Percentiles rank a stretch among this genome's conserved stretches.
These are phyloP conservation scores for Melanerpes formicivorus DNA, from an alignment of 2,113 vertebrate species.

Conservation along the genomic window DNA sequence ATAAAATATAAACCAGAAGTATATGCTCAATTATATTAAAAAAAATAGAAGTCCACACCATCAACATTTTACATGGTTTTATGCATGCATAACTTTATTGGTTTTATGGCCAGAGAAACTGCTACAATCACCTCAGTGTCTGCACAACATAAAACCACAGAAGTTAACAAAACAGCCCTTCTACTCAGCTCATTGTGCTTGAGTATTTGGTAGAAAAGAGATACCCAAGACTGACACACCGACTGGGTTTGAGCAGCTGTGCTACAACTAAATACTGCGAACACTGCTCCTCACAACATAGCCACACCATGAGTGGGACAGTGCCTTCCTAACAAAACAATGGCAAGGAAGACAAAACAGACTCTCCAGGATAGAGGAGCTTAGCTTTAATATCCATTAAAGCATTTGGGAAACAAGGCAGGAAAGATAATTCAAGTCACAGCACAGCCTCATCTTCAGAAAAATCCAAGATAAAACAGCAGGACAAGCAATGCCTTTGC, in stretches of 20 bases:
- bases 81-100: not conserved
- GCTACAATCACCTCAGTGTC: not conserved
- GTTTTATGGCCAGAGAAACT: not conserved
- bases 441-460: not conserved
- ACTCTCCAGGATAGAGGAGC: not conserved
- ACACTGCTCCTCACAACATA: not conserved
- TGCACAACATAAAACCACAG: not conserved
- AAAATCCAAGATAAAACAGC: not conserved
- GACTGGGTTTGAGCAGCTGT: not conserved
- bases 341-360: not conserved
- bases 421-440: not conserved
- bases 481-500: not conserved
- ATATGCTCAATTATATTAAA: not conserved
- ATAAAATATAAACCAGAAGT: not conserved
- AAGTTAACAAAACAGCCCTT: not conserved
- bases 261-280: not conserved
- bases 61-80: not conserved
- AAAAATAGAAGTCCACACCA: not conserved
- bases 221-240: not conserved
- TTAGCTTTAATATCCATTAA: not conserved
- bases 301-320: rapidly evolving
- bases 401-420: not conserved
- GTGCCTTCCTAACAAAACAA: not conserved
- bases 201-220: not conserved
- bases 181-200: not conserved